These are phyloP conservation scores for Neoaliturus tenellus DNA, from an alignment of 2,888 invertebrate species.

Conservation along the genomic window DNA sequence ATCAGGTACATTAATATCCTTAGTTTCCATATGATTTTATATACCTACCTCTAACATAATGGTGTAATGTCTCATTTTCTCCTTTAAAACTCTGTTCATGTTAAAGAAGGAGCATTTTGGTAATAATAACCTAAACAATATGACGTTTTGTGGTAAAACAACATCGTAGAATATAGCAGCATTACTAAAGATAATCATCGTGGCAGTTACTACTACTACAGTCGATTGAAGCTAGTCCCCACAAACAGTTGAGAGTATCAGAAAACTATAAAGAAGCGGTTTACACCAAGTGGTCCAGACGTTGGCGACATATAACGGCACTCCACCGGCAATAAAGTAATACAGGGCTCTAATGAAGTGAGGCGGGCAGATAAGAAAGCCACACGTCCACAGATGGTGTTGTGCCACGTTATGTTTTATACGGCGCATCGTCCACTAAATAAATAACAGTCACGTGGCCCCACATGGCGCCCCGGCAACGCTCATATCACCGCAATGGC, in stretches of 20 bases:
- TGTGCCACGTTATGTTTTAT: constrained; percentile 30
- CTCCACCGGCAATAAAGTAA: constrained; percentile 19
- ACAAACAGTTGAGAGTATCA: constrained; percentile 13
- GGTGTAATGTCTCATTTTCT: too few species aligned
- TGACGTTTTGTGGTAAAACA: too few species aligned
- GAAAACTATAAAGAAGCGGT: constrained; percentile 27
- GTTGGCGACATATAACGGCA: neutral
- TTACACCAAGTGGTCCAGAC: constrained; percentile 16
- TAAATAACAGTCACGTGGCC: constrained; percentile 13
- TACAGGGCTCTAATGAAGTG: constrained; percentile 28
- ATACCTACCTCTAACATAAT: too few species aligned
- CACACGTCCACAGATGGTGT: neutral
- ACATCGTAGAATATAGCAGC: too few species aligned
- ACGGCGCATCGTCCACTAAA: constrained; percentile 24
- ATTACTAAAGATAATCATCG: too few species aligned
- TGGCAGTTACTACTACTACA: neutral
- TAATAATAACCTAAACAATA: too few species aligned
- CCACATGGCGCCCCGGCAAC: neutral
- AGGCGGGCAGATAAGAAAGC: constrained; percentile 30
- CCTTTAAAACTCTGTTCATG: too few species aligned
- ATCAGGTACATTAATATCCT: too few species aligned
- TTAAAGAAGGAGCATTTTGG: too few species aligned
- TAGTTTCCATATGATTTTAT: too few species aligned
- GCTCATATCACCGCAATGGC: neutral
- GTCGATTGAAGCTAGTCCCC: neutral